Evolutionary conservation across 2,888 invertebrate species (phyloP).

Genomic region (Volucella bombylans): DNA sequence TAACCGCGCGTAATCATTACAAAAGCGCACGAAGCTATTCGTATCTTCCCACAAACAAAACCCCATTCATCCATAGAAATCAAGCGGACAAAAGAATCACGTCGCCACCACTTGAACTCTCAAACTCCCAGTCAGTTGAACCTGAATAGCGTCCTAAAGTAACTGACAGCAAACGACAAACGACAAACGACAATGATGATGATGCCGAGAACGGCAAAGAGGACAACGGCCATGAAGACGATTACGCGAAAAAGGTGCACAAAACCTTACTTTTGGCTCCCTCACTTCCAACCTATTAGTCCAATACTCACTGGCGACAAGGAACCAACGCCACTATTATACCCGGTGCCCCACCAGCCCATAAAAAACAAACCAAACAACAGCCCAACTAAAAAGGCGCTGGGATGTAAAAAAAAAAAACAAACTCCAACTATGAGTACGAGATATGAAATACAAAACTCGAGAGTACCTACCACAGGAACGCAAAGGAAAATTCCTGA

Average conservation of each 20-base stretch:
- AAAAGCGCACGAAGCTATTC: constrained; percentile 36
- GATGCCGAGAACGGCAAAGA: constrained; percentile 20
- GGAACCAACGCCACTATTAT: constrained; percentile 55
- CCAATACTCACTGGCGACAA: constrained; percentile 69
- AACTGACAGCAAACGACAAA: constrained; percentile 18
- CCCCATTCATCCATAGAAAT: constrained; percentile 63
- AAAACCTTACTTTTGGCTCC: constrained; percentile 67
- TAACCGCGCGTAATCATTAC: constrained; percentile 31
- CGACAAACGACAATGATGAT: constrained; percentile 21
- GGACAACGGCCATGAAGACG: constrained; percentile 34
- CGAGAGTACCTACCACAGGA: neutral
- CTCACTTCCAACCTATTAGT: constrained; percentile 68
- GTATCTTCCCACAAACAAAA: constrained; percentile 28
- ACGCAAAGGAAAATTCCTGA: constrained; percentile 60
- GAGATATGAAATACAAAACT: too few relatives aligned
- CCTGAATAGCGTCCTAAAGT: constrained; percentile 16
- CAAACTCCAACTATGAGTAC: constrained; percentile 7
- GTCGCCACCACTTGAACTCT: constrained; percentile 64
- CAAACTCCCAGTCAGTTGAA: constrained; percentile 41
- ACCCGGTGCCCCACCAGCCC: constrained; percentile 22
- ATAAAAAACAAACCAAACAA: constrained; percentile 28
- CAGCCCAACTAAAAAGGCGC: constrained; percentile 19
- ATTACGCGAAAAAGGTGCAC: constrained; percentile 64
- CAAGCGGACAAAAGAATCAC: constrained; percentile 66
- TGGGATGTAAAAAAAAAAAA: neutral